Evolutionary conservation across 2,113 vertebrate species (phyloP), one percentile per base, ranked within the genome.

Genomic region (Chitala chitala): DNA sequence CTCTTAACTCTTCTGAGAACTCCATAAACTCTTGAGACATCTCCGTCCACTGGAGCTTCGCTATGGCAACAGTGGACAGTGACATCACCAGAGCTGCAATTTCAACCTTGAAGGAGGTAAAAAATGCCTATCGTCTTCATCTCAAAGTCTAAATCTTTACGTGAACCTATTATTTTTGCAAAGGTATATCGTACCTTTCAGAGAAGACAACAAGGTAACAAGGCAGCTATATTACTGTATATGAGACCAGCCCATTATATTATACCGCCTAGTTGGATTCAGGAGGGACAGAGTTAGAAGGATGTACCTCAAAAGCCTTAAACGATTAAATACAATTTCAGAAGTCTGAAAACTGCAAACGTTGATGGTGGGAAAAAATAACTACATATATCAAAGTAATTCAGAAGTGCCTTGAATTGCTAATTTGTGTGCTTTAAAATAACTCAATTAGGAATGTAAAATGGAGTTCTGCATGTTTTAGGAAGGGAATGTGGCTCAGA

Each of bases 151-250:
- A 29, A 53, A 38, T n/a, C n/a, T 58, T 26, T 46, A 6, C 24
- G 38, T 40, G 31, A 17, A 17, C n/a, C n/a, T n/a, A n/a, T 69
- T 69, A 5, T 48, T 17, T 31, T 26, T 56, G 36, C 5, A 3
- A 72, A 59, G 40, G 38, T 58, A 2, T n/a, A 46, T 58, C 5
- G 40, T 56, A 20, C 69, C 38, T 73, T 73, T 73, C 55, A 61
- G 65, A 65, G 65, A 73, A 74, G 74, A 75, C 26, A 70, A 22
- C 58, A 66, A 76, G 29, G 46, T 78, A 56, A 74, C n/a, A 36
- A 55, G 79, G 79, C 79, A 80, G 76, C 79, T 80, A 80, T 73
- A 42, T 73, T 63, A 69, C 58, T 24, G 22, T 48, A 58, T 65
- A 22, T 29, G 50, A 54, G n/a, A 54, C 10, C n/a, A 48, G 50